Percentiles rank a stretch among this genome's conserved stretches.
phyloP scores from a whole-genome alignment of 2,797 vertebrate species.

The Ispidina lecontei region DNA sequence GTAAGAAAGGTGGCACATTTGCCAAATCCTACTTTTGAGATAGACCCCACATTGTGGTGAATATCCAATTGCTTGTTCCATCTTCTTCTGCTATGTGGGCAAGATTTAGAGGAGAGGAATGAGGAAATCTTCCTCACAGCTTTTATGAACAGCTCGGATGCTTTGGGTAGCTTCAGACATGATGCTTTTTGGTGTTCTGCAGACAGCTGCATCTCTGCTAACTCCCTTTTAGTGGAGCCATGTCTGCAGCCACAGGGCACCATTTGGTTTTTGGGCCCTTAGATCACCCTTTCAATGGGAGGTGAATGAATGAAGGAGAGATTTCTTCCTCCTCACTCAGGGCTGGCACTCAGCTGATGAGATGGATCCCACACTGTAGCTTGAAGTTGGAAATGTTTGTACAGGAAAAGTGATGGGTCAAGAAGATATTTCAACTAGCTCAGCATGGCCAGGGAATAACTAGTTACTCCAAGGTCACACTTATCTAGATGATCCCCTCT shows the following conservation, averaged over 20 bases:
- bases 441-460: not conserved
- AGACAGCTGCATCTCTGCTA: not conserved
- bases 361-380: not conserved
- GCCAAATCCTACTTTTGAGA: not conserved
- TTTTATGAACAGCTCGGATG: not conserved
- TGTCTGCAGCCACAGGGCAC: not conserved
- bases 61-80: not conserved
- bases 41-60: not conserved
- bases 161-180: fast-evolving
- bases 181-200: no score
- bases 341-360: not conserved
- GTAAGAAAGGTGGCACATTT: not conserved
- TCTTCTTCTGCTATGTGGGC: not conserved
- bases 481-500: not conserved
- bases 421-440: not conserved
- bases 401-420: not conserved
- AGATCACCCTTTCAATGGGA: not conserved
- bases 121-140: not conserved
- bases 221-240: not conserved
- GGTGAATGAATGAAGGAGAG: not conserved
- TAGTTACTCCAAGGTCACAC: not conserved
- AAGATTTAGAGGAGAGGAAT: not conserved
- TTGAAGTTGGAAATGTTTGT: not conserved
- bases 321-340: not conserved
- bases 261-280: not conserved